Evolutionary conservation across 2,888 invertebrate species (phyloP).

Genomic region (Drosophila vallismaia): DNA sequence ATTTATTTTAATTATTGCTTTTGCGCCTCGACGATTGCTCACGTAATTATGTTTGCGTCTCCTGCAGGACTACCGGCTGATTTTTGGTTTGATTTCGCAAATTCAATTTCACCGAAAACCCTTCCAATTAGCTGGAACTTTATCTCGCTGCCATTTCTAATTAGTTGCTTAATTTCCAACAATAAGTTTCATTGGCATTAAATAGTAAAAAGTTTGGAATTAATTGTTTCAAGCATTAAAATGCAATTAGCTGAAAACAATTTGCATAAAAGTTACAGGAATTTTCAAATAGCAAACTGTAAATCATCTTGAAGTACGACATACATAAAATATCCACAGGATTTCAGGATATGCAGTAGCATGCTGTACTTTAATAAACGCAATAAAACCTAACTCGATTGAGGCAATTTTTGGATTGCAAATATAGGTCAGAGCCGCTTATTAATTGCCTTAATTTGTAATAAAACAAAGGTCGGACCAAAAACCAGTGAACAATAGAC

Average conservation of each 20-base stretch:
- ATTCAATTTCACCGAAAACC: slow-evolving; percentile 8
- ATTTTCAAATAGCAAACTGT: not conserved
- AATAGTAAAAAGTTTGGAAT: slow-evolving; percentile 15
- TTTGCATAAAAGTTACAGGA: not conserved
- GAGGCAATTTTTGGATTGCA: not conserved
- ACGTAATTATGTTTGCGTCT: slow-evolving; percentile 49
- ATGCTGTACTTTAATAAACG: not conserved
- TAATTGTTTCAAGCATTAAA: slow-evolving; percentile 43
- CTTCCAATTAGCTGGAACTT: slow-evolving; percentile 21
- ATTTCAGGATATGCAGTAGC: not conserved
- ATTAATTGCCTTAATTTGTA: slow-evolving; percentile 46
- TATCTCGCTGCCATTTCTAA: slow-evolving; percentile 3
- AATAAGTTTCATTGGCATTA: not conserved
- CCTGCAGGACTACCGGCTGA: not conserved
- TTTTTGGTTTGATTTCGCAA: not conserved
- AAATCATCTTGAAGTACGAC: not conserved
- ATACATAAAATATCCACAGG: not conserved
- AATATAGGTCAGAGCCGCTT: slow-evolving; percentile 4
- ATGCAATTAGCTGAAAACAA: slow-evolving; percentile 34
- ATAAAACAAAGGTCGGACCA: slow-evolving; percentile 62
- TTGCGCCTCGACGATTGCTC: slow-evolving; percentile 37
- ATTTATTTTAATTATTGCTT: slow-evolving; percentile 52
- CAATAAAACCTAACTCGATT: not conserved
- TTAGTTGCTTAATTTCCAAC: slow-evolving; percentile 15
- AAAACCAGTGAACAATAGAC: slow-evolving; percentile 8